phyloP scores from a whole-genome alignment of 2,797 vertebrate species.

The Lateolabrax maculatus region DNA sequence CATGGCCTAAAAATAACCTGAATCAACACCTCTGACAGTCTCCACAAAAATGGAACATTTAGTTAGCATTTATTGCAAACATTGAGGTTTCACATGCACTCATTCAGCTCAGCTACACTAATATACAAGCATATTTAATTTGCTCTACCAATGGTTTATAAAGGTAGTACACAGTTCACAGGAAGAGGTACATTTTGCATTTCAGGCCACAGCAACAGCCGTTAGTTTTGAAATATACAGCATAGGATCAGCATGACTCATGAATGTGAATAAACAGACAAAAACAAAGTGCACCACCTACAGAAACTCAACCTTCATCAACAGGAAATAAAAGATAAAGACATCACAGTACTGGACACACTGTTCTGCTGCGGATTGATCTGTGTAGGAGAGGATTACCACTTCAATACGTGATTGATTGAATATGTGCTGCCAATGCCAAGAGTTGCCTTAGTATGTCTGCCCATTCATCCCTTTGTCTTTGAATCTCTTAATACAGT shows the following conservation, averaged over 20 bases:
- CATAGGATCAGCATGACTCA: slow-evolving; percentile 3
- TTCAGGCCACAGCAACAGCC: not conserved
- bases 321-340: slow-evolving; percentile 6
- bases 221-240: not conserved
- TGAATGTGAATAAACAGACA: not conserved
- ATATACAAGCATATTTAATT: too few species aligned
- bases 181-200: not conserved
- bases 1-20: not conserved
- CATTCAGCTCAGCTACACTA: not conserved
- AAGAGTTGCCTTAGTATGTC: not conserved
- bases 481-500: not conserved
- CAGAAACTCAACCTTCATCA: slow-evolving; percentile 3
- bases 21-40: not conserved
- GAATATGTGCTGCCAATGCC: slow-evolving; percentile 8
- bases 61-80: not conserved
- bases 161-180: not conserved
- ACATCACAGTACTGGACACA: slow-evolving; percentile 1
- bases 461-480: not conserved
- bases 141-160: not conserved
- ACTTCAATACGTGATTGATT: slow-evolving; percentile 1
- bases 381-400: slow-evolving; percentile 4
- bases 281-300: slow-evolving; percentile 1
- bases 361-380: not conserved
- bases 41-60: not conserved
- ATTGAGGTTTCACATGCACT: not conserved